Percentiles rank a stretch among this genome's conserved stretches.
phyloP scores from a whole-genome alignment of 2,888 invertebrate genomes.

The Pheosia tremula region DNA sequence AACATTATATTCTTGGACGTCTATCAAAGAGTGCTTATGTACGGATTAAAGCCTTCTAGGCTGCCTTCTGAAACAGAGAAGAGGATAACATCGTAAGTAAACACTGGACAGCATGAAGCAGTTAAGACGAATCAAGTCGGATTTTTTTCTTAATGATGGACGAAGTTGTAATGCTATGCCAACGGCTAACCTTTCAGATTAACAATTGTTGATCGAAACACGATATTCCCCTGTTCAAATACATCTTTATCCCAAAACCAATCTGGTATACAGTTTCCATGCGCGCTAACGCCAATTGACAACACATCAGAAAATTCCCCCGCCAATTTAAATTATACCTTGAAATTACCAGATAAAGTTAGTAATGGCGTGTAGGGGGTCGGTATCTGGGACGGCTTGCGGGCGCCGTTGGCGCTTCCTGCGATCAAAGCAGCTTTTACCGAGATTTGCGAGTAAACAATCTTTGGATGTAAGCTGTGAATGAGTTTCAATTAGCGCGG shows the following conservation, averaged over 20 bases:
- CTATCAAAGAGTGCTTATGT: too few relatives aligned
- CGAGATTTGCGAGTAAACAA: conserved; percentile 25
- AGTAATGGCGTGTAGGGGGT: conserved; percentile 5
- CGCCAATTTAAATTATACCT: background rate
- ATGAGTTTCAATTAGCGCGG: background rate
- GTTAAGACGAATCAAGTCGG: too few relatives aligned
- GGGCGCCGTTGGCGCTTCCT: conserved; percentile 35
- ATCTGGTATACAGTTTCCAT: conserved; percentile 47
- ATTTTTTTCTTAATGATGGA: too few relatives aligned
- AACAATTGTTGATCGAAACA: conserved; percentile 17
- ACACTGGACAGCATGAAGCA: too few relatives aligned
- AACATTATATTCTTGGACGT: too few relatives aligned
- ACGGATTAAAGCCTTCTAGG: too few relatives aligned
- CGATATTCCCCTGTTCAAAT: conserved; percentile 34
- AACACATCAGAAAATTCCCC: background rate
- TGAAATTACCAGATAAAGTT: background rate
- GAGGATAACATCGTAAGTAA: too few relatives aligned
- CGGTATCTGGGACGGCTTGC: background rate
- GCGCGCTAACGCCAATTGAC: conserved; percentile 10
- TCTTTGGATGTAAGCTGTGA: conserved; percentile 14
- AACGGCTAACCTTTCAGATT: conserved; percentile 6
- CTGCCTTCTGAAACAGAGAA: too few relatives aligned
- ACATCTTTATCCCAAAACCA: conserved; percentile 48
- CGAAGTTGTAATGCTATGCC: background rate
- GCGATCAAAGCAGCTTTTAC: conserved; percentile 38